Conservation (phyloP, 2,888 invertebrate species). For the Drosophila rellima region DNA sequence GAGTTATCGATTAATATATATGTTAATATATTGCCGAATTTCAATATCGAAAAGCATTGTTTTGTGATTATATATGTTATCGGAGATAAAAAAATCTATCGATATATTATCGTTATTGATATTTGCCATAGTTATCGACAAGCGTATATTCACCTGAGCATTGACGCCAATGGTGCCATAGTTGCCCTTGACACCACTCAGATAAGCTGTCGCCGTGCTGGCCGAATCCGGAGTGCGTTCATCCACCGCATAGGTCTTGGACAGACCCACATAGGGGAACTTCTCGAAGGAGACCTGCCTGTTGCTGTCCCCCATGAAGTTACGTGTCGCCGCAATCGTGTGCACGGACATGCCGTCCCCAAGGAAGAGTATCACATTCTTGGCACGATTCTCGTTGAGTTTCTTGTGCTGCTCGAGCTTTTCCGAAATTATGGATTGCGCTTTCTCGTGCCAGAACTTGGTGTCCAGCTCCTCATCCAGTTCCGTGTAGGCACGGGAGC, state of each 20-base stretch:
- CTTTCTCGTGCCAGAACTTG: conserved; percentile 82
- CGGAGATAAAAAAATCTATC: too few relatives aligned
- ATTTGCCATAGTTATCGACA: too few relatives aligned
- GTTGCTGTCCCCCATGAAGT: conserved; percentile 89
- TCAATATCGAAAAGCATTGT: neutral
- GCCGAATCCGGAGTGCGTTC: conserved; percentile 94
- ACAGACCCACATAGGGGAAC: conserved; percentile 87
- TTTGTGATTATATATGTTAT: neutral
- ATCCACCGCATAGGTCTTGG: conserved; percentile 91
- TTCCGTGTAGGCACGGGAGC: conserved; percentile 54
- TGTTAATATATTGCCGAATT: neutral
- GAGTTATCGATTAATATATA: neutral
- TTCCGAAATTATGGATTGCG: conserved; percentile 73
- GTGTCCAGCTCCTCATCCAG: conserved; percentile 70
- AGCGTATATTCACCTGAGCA: conserved; percentile 86
- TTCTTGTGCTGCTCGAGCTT: conserved; percentile 63
- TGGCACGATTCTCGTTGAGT: conserved; percentile 83
- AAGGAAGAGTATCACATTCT: conserved; percentile 90
- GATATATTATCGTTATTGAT: too few relatives aligned
- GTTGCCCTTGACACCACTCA: conserved; percentile 93
- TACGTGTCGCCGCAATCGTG: conserved; percentile 89
- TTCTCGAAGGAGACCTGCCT: conserved; percentile 88
- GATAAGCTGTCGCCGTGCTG: conserved; percentile 92
- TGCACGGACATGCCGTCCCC: conserved; percentile 92
- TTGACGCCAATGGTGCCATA: conserved; percentile 91